Evolutionary conservation across 2,113 vertebrate species (phyloP).

Genomic region (Macquaria australasica): DNA sequence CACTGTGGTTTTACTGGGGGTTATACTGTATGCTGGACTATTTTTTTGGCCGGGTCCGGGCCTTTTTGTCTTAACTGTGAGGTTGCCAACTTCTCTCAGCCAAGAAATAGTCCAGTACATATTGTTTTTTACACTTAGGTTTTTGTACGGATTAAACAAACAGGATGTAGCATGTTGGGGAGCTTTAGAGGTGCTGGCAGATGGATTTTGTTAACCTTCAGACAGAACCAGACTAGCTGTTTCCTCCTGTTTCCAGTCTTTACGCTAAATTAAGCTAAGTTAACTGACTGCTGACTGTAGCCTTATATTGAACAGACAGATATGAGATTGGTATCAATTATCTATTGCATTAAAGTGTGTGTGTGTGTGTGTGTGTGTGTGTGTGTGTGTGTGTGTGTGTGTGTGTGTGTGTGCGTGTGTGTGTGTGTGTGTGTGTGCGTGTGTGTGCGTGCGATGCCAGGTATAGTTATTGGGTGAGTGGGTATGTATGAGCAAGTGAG

Average conservation of each 20-base stretch:
- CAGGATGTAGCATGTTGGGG: not conserved
- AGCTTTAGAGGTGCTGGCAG: not conserved
- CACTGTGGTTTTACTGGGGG: not conserved
- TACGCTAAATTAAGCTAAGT: not conserved
- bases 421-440: conserved; percentile 18
- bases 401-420: conserved; percentile 5
- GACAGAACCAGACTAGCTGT: not conserved
- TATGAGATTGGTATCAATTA: too few relatives aligned
- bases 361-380: conserved; percentile 12
- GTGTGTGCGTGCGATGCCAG: too few relatives aligned
- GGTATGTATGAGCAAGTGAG: conserved; percentile 40
- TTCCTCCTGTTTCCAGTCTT: not conserved
- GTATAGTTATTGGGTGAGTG: conserved; percentile 19
- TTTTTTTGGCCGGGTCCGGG: too few relatives aligned
- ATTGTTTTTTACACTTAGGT: not conserved
- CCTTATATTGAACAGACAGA: too few relatives aligned
- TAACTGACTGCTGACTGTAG: not conserved
- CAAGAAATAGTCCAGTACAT: not conserved
- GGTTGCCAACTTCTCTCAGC: not conserved
- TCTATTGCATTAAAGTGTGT: not conserved
- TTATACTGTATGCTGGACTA: not conserved
- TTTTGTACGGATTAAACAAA: not conserved
- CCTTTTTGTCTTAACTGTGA: not conserved
- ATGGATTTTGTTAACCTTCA: not conserved
- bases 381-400: conserved; percentile 22